Evolutionary conservation across 1,140 invertebrate species (phyloP).

Genomic region (Psix sp.): DNA sequence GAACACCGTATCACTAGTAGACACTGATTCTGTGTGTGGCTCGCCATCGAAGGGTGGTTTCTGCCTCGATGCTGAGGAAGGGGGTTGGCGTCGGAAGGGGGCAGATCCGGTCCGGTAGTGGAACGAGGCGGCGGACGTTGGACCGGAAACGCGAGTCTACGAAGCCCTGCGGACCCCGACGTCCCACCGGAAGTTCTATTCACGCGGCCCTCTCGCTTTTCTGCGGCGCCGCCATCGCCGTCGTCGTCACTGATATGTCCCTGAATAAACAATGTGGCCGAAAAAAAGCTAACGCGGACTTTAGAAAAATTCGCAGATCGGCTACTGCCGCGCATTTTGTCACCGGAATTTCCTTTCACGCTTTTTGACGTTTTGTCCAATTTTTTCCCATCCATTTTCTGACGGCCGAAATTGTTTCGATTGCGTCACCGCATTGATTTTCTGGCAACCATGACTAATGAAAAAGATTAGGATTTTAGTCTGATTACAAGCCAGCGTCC

Average conservation of each 20-base stretch:
- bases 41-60: conserved; percentile 43
- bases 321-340: conserved; percentile 24
- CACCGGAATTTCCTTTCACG: conserved; percentile 63
- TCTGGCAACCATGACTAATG: too few relatives aligned
- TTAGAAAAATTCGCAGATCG: conserved; percentile 53
- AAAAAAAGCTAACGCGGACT: conserved; percentile 60
- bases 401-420: too few relatives aligned
- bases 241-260: conserved; percentile 69
- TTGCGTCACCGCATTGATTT: too few relatives aligned
- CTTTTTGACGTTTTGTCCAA: conserved; percentile 43
- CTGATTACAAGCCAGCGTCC: too few relatives aligned
- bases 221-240: conserved; percentile 62
- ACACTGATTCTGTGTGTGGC: conserved; percentile 20
- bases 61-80: conserved; percentile 45
- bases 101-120: conserved; percentile 70
- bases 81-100: conserved; percentile 9
- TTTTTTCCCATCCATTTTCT: too few relatives aligned
- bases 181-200: conserved; percentile 75
- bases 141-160: conserved; percentile 75
- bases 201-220: conserved; percentile 73
- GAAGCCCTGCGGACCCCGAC: conserved; percentile 71
- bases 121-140: conserved; percentile 68
- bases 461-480: too few relatives aligned
- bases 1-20: conserved; percentile 46
- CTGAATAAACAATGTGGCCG: conserved; percentile 74